A percentile compares a stretch with the other conserved stretches of the same genome.
These are phyloP conservation scores for Tiphia femorata DNA, from an alignment of 2,888 invertebrate species.

Conservation along the genomic window DNA sequence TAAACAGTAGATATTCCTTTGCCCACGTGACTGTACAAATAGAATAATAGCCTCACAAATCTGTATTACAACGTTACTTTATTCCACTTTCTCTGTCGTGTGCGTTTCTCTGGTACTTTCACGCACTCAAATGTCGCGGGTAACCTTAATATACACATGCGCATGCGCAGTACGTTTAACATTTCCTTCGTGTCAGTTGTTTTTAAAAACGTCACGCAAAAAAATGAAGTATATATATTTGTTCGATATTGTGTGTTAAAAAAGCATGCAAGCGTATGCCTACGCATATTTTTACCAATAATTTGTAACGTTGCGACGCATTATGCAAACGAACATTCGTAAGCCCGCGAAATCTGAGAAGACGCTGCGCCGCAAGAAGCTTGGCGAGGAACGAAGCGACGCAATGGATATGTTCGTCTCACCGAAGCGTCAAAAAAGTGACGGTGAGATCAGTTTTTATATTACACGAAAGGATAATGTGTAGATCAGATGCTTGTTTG, in stretches of 20 bases:
- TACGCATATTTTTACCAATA: neutral
- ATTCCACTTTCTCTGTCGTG: too few relatives aligned
- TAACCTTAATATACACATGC: neutral
- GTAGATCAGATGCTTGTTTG: slow-evolving; percentile 42
- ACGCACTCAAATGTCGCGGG: slow-evolving; percentile 25
- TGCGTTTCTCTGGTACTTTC: too few relatives aligned
- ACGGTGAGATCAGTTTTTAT: slow-evolving; percentile 60
- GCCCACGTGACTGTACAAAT: too few relatives aligned
- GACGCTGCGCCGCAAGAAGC: slow-evolving; percentile 57
- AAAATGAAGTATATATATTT: slow-evolving; percentile 24
- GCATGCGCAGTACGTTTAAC: slow-evolving; percentile 27
- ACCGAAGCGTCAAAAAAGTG: slow-evolving; percentile 64
- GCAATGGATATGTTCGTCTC: slow-evolving; percentile 65
- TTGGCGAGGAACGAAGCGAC: slow-evolving; percentile 52
- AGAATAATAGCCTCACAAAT: too few relatives aligned
- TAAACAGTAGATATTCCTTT: too few relatives aligned
- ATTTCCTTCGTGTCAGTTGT: slow-evolving; percentile 46
- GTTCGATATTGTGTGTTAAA: neutral
- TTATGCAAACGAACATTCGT: slow-evolving; percentile 50
- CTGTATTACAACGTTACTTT: too few relatives aligned
- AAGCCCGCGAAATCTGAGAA: slow-evolving; percentile 61
- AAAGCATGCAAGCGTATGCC: neutral
- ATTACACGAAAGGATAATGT: slow-evolving; percentile 21
- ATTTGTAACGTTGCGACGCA: neutral
- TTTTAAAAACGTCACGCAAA: slow-evolving; percentile 52